Evolutionary conservation across 2,113 vertebrate species (phyloP).

Genomic region (Phycodurus eques): DNA sequence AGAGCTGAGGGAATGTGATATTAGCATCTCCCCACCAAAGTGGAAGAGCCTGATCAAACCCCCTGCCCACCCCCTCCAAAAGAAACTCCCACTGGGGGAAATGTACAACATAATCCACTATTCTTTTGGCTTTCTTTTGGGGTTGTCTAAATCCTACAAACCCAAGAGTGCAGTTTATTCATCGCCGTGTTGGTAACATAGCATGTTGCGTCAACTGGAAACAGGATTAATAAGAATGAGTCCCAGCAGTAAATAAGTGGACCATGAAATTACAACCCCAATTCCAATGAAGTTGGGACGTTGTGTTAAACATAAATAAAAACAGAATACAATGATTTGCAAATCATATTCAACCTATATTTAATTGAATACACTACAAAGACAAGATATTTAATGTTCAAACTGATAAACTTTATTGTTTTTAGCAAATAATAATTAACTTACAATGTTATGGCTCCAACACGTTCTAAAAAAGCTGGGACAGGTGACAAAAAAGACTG

Average conservation of each 20-base stretch:
- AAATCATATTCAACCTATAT: too few relatives aligned
- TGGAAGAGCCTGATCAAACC: background rate
- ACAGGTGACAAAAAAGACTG: too few relatives aligned
- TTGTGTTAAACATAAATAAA: too few relatives aligned
- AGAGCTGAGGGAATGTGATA: background rate
- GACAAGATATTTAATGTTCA: too few relatives aligned
- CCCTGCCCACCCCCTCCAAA: background rate
- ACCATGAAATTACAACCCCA: background rate
- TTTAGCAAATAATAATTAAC: too few relatives aligned
- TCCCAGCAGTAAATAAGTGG: background rate
- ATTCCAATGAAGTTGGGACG: too few relatives aligned
- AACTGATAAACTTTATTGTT: too few relatives aligned
- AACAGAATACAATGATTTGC: too few relatives aligned
- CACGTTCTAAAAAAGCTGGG: too few relatives aligned
- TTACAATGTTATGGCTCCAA: too few relatives aligned
- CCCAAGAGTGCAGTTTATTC: background rate
- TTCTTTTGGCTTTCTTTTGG: constrained; percentile 5
- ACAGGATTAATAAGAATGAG: constrained; percentile 4
- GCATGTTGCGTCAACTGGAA: constrained; percentile 1
- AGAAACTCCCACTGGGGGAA: background rate
- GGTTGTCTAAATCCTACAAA: background rate
- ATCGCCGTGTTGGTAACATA: constrained; percentile 6
- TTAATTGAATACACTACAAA: too few relatives aligned
- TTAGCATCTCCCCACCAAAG: background rate
- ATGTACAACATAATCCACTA: constrained; percentile 5